phyloP scores from a whole-genome alignment of 2,797 vertebrate species.

The Danio jaintianensis region DNA sequence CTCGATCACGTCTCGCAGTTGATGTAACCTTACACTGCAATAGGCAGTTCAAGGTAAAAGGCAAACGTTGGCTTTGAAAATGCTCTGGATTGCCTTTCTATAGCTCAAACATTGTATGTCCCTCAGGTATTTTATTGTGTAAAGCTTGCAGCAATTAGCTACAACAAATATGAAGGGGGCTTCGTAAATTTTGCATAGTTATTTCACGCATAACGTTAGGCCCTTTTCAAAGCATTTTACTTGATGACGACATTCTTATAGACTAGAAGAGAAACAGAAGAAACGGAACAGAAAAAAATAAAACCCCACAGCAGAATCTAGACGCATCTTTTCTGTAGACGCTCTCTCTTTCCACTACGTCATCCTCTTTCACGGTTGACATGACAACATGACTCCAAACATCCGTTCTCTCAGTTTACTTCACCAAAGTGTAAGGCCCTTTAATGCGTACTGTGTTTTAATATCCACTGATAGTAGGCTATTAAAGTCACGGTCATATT shows the following conservation, averaged over 20 bases:
- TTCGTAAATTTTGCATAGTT: too few relatives aligned
- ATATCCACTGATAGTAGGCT: not conserved
- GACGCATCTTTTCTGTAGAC: too few relatives aligned
- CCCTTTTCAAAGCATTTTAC: too few relatives aligned
- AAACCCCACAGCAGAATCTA: not conserved
- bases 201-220: too few relatives aligned
- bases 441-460: not conserved
- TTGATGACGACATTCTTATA: too few relatives aligned
- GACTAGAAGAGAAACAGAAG: too few relatives aligned
- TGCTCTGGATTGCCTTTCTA: too few relatives aligned
- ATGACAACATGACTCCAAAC: slow-evolving; percentile 65
- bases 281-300: too few relatives aligned
- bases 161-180: too few relatives aligned
- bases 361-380: slow-evolving; percentile 65
- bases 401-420: not conserved
- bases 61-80: not conserved
- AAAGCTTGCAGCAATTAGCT: too few relatives aligned
- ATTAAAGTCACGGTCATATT: not conserved
- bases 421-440: not conserved
- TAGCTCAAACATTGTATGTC: not conserved
- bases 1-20: slow-evolving; percentile 27
- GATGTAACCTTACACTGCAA: not conserved
- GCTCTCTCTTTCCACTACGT: slow-evolving; percentile 60
- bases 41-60: not conserved
- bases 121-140: not conserved